Base-by-base conservation (phyloP, 35 echinoderm and acorn worm genomes). In the Heliocidaris erythrogramma region DNA sequence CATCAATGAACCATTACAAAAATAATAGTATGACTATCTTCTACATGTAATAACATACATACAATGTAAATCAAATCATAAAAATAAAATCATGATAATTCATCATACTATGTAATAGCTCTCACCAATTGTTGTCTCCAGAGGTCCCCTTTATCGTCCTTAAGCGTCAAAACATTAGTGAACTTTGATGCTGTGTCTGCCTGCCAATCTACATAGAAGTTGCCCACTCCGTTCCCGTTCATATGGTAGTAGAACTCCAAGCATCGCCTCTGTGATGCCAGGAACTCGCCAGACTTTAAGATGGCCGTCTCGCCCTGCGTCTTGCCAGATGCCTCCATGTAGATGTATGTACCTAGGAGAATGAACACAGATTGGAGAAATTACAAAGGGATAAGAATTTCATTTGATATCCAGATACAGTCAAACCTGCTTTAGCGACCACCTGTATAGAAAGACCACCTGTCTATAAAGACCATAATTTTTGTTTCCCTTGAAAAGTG, bases 161-260 rank as follows among this genome's bases (percentile, higher is more conserved):
- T 86, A 7, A 90, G 42, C 12, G 61, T 49, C 69, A 94, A 94
- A 50, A 98, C 3, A 5, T 32, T 29, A 0, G 93, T 95, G 29
- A 47, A 85, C 12, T 30, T n/a, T 60, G 84, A 21, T 96, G 27
- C 32, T 87, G 95, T 90, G 16, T 96, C 94, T 7, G 94, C 50
- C 88, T 95, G 87, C 4, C 78, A 14, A 48, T 96, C 87, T 24
- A 99, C 91, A 7, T 94, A 96, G 10, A 99, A 52, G 7, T 69
- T 65, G 17, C 98, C 98, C 4, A 96, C 94, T 24, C 90, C 31
- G 9, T 13, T 32, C n/a, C 98, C 98, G 18, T 99, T 95, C 96
- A 99, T 99, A 94, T 99, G 97, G 48, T 96, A 96, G 88, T 88
- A 99, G 47, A 99, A 94, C 85, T 98, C 96, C 21, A 98, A 71